phyloP scores from a whole-genome alignment of 2,797 vertebrate genomes.

The Tenualosa ilisha region DNA sequence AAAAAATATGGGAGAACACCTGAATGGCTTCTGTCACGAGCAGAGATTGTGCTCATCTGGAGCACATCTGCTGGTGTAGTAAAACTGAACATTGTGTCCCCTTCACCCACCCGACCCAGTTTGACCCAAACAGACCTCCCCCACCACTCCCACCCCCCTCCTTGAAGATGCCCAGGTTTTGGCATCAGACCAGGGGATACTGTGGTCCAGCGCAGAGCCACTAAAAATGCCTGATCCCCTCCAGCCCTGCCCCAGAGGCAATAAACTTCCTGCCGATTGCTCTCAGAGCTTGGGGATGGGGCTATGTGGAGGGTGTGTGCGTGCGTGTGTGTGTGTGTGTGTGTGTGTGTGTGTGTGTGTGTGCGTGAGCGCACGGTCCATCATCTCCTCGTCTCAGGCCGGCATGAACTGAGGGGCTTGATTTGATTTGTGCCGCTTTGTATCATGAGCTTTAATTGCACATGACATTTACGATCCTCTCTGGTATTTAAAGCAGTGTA shows the following conservation, averaged over 20 bases:
- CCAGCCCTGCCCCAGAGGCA: background rate
- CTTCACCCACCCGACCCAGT: no score
- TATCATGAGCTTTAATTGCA: conserved; percentile 84
- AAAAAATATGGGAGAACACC: conserved; percentile 47
- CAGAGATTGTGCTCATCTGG: background rate
- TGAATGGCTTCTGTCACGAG: conserved; percentile 44
- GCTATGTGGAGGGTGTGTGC: conserved; percentile 39
- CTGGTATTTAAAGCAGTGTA: conserved; percentile 84
- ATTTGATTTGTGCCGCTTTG: conserved; percentile 80
- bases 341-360: conserved; percentile 32
- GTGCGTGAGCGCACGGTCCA: conserved; percentile 46
- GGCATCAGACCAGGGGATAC: background rate
- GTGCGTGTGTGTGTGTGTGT: conserved; percentile 34
- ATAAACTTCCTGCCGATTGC: conserved; percentile 10
- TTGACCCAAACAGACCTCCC: background rate
- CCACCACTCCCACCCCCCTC: background rate
- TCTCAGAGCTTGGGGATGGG: conserved; percentile 28
- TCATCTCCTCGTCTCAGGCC: conserved; percentile 56
- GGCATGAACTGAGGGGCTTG: conserved; percentile 70
- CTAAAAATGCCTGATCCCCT: background rate
- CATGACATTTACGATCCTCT: conserved; percentile 82
- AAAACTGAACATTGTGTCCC: background rate
- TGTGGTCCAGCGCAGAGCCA: background rate
- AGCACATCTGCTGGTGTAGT: background rate
- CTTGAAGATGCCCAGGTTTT: background rate